Conservation (phyloP, 2,113 vertebrate genomes). For the Panthera leo region DNA sequence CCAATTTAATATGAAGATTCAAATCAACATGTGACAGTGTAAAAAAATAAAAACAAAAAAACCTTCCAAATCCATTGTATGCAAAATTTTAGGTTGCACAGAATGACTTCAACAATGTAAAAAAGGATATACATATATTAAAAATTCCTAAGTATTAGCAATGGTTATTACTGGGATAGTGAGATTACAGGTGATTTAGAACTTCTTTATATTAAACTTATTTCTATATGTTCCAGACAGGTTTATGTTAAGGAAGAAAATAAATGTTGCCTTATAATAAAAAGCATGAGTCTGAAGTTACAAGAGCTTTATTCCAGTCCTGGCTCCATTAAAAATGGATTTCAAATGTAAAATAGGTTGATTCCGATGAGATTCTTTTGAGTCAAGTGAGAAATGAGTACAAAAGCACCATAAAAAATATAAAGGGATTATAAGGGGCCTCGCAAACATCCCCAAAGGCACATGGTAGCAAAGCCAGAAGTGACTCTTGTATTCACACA, state of each 20-base stretch:
- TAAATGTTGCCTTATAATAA: not conserved
- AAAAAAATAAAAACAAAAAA: not conserved
- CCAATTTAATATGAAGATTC: not conserved
- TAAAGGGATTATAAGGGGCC: not conserved
- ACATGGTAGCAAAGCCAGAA: not conserved
- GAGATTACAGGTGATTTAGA: not conserved
- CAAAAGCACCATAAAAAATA: not conserved
- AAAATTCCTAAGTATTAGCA: conserved; percentile 25
- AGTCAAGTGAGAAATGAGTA: not conserved
- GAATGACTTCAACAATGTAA: not conserved
- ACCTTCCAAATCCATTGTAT: not conserved
- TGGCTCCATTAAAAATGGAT: not conserved
- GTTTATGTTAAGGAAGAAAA: not conserved
- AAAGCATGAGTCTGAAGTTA: not conserved
- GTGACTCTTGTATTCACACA: not conserved
- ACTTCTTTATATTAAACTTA: not conserved
- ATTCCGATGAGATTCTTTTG: not conserved
- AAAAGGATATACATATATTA: not conserved
- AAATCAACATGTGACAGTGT: not conserved
- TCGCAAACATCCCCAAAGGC: not conserved
- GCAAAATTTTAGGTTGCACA: not conserved
- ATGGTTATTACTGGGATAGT: not conserved
- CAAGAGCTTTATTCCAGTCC: not conserved
- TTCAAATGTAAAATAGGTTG: not conserved
- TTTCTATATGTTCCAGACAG: not conserved